These are phyloP conservation scores for Nesometra sesokonis DNA, from an alignment of 35 echinoderm and acorn worm genomes.

Conservation along the genomic window DNA sequence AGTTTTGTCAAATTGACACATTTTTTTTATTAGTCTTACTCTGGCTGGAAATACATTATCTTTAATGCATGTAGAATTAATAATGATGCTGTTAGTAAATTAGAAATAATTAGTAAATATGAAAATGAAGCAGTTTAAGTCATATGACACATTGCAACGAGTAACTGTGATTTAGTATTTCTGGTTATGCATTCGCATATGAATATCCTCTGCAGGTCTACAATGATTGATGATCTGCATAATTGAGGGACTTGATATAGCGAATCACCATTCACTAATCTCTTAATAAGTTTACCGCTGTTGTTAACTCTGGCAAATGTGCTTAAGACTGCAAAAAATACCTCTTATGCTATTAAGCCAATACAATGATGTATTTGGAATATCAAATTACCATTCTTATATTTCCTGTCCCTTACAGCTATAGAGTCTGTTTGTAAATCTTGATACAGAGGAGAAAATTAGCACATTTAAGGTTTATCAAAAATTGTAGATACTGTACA, in stretches of 20 bases:
- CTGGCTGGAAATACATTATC: background rate
- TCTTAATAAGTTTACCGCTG: background rate
- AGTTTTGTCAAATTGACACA: too few species aligned
- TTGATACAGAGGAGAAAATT: background rate
- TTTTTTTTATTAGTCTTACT: too few species aligned
- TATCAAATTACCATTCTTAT: conserved; percentile 1
- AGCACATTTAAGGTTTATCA: background rate
- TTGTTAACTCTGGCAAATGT: background rate
- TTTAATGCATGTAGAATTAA: background rate
- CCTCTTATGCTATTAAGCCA: background rate
- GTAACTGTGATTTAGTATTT: background rate
- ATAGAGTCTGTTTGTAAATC: background rate
- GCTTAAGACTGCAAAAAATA: background rate
- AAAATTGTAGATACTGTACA: too few species aligned
- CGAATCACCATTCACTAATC: background rate
- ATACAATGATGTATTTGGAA: background rate
- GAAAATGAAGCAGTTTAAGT: background rate
- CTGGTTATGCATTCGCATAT: background rate
- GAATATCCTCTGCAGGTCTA: background rate
- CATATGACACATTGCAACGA: background rate
- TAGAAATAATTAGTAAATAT: background rate
- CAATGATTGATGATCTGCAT: background rate
- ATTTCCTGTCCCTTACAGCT: background rate
- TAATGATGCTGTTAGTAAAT: background rate
- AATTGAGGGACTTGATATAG: background rate